Base-by-base conservation (phyloP, 2,797 vertebrate species). In the Sebastes itinus region DNA sequence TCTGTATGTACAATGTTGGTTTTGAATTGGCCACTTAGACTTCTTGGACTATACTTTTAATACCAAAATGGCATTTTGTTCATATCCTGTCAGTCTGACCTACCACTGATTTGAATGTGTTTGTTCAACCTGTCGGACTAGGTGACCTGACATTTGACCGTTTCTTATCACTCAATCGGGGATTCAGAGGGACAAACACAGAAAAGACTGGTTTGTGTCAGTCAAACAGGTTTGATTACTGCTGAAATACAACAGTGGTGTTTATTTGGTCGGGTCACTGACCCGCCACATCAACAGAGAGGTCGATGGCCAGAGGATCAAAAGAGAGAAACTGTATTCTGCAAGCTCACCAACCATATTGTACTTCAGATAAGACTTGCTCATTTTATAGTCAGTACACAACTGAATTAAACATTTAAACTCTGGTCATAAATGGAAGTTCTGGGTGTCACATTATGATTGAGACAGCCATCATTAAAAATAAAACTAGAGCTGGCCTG, bases 261-360 rank as follows among this genome's bases (percentile, higher is more conserved):
- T 81, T 84, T 74, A 63, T 72, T 80, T 23, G 20, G 30, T 59
- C 30, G 13, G 75, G 81, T 87, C 76, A 87, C 18, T 83, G 84
- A 90, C 87, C 80, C 20, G 61, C 16, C 2, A 9, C 38, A 28
- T 72, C 20, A 27, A 60, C 25, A 30, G 38, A 65, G 6, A 83
- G 61, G 86, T 89, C 76, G 91, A 23, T 74, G 87, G 71, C 87
- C 88, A 54, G n/a, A 75, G 11, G 80, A 75, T 77, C 85, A 85
- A 73, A 78, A 72, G 73, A 81, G 20, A 38, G 5, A 58, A 11
- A 42, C 38, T 27, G 16, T 8, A 55, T 56, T 52, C 30, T 61
- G 13, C 25, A 23, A 68, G 33, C 20, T 78, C 22, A 78, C 30
- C 8, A 71, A 12, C 20, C 18, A 32, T 7, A 25, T 5, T 67